Evolutionary conservation across 2,113 vertebrate genomes (phyloP).

Genomic region (Ginglymostoma cirratum): DNA sequence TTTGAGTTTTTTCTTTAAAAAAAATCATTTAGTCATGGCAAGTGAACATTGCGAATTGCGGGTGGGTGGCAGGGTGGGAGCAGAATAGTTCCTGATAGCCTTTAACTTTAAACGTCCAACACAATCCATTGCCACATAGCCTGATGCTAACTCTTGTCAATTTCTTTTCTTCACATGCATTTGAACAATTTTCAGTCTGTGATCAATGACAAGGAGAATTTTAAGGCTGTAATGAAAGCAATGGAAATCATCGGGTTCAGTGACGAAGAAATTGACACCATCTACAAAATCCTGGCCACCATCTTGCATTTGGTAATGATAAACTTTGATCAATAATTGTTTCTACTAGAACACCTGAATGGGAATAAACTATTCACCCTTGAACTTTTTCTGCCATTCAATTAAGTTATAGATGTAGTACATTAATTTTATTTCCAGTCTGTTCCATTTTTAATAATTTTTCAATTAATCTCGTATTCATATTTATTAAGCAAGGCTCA

Average conservation of each 20-base stretch:
- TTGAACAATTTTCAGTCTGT: conserved; percentile 46
- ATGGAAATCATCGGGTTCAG: conserved; percentile 77
- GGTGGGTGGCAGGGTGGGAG: too few relatives aligned
- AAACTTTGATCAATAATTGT: background rate
- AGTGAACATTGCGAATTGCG: too few relatives aligned
- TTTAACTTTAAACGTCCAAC: background rate
- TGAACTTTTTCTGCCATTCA: background rate
- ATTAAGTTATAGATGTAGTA: background rate
- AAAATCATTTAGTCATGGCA: too few relatives aligned
- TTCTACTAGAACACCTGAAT: background rate
- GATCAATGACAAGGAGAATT: conserved; percentile 56
- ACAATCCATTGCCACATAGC: background rate
- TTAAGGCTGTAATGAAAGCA: conserved; percentile 64
- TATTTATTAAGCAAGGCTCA: background rate
- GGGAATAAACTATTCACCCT: background rate
- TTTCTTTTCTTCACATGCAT: conserved; percentile 7
- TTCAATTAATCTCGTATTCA: background rate
- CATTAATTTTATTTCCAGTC: background rate
- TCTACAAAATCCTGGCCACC: conserved; percentile 69
- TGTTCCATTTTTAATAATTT: background rate
- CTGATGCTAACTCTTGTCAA: background rate
- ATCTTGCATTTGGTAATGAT: conserved; percentile 73
- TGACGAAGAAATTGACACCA: conserved; percentile 58
- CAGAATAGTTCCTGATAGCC: background rate
- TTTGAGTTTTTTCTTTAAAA: too few relatives aligned